Percentiles rank a stretch among this genome's conserved stretches.
Evolutionary conservation across 1,140 invertebrate species (phyloP).

Genomic region (Procambarus clarkii): DNA sequence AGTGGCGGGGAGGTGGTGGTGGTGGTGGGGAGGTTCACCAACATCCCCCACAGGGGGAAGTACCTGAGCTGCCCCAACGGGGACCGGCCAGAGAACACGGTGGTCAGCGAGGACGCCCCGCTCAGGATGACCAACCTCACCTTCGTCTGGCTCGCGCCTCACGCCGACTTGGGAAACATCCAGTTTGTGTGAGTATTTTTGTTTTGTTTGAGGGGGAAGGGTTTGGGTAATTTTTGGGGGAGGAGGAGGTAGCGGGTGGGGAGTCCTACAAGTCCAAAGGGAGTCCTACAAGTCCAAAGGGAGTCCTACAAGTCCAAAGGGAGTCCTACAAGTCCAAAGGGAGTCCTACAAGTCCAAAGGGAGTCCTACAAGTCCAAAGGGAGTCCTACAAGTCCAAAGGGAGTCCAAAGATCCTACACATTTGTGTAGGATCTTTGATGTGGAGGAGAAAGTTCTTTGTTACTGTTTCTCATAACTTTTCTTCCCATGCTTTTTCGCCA

Average conservation of each 20-base stretch:
- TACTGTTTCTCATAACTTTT: too few relatives aligned
- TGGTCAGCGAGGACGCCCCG: conserved; percentile 75
- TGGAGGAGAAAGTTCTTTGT: too few relatives aligned
- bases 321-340: too few relatives aligned
- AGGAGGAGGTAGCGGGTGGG: neutral
- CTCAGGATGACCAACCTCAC: conserved; percentile 73
- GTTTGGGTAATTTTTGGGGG: neutral
- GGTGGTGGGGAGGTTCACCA: conserved; percentile 70
- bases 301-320: too few relatives aligned
- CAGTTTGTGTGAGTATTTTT: conserved; percentile 76
- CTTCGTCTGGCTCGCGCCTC: conserved; percentile 77
- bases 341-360: too few relatives aligned
- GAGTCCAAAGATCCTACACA: too few relatives aligned
- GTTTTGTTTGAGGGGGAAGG: neutral
- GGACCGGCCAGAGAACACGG: conserved; percentile 74
- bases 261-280: too few relatives aligned
- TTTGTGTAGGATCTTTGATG: too few relatives aligned
- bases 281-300: too few relatives aligned
- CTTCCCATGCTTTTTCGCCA: too few relatives aligned
- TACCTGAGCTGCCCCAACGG: conserved; percentile 72
- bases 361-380: too few relatives aligned
- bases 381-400: too few relatives aligned
- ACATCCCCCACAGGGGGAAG: conserved; percentile 36
- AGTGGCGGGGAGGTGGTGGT: neutral
- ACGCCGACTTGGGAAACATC: conserved; percentile 75